Base-by-base conservation (phyloP, 2,797 vertebrate species). In the Triplophysa bombifrons region DNA sequence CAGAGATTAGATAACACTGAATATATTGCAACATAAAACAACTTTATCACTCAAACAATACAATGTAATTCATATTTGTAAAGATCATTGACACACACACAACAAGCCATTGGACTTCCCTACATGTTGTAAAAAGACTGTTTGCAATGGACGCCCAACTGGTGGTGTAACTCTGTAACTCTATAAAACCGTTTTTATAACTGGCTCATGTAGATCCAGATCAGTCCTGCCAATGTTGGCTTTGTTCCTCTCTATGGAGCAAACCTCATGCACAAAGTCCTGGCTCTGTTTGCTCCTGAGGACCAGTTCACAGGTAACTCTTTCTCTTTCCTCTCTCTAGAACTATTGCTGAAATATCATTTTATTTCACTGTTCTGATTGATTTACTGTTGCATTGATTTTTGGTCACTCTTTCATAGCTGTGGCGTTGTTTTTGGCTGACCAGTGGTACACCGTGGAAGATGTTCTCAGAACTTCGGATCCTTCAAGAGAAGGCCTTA, bases 241-340 rank as follows among this genome's bases (percentile, higher is more conserved):
- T 95, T 94, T 41, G 87, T 94, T 70, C 94, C 94, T 78, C 90
- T 96, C 66, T 95, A 94, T 86, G 95, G 95, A 87, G 88, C 87
- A 72, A 92, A 94, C 46, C 86, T 90, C 68, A 91, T 85, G 16
- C 90, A 93, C 89, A 96, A 94, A 90, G 79, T 96, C 77, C 92
- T 96, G 85, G 95, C 94, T 0, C 91, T 96, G 68, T 96, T 96
- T 92, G 84, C 93, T 17, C 95, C 95, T 2, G 87, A 91, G 64
- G 94, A 95, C 84, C 90, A 88, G 0, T 84, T 94, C 50, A 94
- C 93, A 95, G 95, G 95, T 96, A 82, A 34, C 17, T 41, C 12
- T 64, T 17, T 10, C 9, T 16, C 65, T 48, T 4, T 7, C 20
- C 5, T 65, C 4, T 20, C 3, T 12, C 3, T 44, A 34, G 14